phyloP scores from a whole-genome alignment of 2,113 vertebrate species.

The Tachuris rubrigastra region DNA sequence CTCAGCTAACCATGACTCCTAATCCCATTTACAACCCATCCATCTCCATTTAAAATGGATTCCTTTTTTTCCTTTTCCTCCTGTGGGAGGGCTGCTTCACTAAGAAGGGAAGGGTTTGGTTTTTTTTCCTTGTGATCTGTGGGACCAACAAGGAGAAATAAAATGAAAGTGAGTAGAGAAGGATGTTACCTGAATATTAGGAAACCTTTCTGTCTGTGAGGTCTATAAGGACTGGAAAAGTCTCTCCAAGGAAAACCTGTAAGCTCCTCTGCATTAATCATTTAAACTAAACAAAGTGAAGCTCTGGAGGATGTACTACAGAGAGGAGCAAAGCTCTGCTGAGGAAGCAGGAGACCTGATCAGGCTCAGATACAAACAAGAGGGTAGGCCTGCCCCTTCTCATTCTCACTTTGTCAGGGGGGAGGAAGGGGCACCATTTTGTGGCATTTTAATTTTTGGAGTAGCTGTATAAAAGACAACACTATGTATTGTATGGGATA shows the following conservation, averaged over 20 bases:
- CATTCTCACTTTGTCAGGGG: not conserved
- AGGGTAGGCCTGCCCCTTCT: not conserved
- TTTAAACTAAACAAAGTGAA: constrained; percentile 36
- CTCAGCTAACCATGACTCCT: not conserved
- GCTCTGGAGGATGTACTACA: constrained; percentile 9
- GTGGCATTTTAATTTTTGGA: not conserved
- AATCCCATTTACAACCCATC: not conserved
- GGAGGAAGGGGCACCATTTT: not conserved
- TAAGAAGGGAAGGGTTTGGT: not conserved
- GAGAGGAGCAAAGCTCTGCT: not conserved
- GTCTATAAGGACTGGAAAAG: not conserved
- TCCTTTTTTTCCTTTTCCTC: not conserved
- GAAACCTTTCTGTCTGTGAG: constrained; percentile 28
- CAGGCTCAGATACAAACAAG: not conserved
- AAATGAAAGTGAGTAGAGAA: not conserved
- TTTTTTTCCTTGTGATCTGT: not conserved
- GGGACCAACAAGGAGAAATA: not conserved
- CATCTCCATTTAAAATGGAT: not conserved
- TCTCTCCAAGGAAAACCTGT: constrained; percentile 35
- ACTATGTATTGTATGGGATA: not conserved
- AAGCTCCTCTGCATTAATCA: constrained; percentile 48
- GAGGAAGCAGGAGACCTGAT: not conserved
- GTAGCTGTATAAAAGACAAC: not conserved
- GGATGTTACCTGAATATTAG: constrained; percentile 6
- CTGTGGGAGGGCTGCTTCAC: not conserved